Conservation (phyloP, 2,888 invertebrate genomes). For the Eurytoma californica region DNA sequence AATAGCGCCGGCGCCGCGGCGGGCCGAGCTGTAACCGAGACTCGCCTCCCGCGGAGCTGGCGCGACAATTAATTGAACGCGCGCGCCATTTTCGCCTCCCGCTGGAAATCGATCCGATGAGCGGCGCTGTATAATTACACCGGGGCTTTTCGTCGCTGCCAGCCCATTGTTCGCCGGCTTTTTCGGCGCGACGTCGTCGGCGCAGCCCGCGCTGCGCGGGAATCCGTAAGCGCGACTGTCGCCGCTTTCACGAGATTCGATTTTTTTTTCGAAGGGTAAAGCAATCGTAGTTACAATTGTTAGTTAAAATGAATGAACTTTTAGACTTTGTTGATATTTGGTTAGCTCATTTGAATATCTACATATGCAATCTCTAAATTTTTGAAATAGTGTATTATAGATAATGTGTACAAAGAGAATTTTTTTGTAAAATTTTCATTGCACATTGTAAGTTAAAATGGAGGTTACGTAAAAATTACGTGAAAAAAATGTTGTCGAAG, state of each 20-base stretch:
- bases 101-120: constrained; percentile 35
- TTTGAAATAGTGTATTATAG: no score
- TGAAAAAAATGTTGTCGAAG: no score
- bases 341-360: no score
- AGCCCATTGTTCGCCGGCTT: not conserved
- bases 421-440: no score
- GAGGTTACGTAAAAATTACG: no score
- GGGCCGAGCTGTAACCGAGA: not conserved
- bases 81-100: constrained; percentile 30
- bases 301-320: no score
- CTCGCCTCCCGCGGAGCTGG: not conserved
- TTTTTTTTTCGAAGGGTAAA: not conserved
- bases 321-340: no score
- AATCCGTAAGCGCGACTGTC: no score
- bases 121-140: constrained; percentile 47
- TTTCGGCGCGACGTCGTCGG: not conserved
- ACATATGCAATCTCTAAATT: no score
- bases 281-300: not conserved
- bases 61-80: constrained; percentile 36
- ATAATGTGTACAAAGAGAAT: no score
- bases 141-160: constrained; percentile 10
- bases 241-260: not conserved
- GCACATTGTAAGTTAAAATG: no score
- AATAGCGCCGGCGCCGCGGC: constrained; percentile 27
- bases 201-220: no score